A percentile compares a stretch with the other conserved stretches of the same genome.
These are phyloP conservation scores for Odontamblyopus lacepedii DNA, from an alignment of 2,797 vertebrate species.

Conservation along the genomic window DNA sequence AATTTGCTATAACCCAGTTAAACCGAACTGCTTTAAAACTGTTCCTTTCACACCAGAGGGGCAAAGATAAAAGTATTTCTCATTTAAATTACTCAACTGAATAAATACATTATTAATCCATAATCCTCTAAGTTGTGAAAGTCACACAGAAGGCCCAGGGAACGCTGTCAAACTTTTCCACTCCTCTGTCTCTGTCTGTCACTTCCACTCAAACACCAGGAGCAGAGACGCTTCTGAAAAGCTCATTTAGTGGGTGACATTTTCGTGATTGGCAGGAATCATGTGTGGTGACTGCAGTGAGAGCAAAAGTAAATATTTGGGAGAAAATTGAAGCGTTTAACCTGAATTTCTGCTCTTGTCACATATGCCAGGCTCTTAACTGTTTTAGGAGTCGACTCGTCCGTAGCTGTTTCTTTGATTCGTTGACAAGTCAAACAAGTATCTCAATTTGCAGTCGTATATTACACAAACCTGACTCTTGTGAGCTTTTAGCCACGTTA, in stretches of 20 bases:
- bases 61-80: background rate
- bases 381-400: too few relatives aligned
- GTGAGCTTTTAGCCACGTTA: too few relatives aligned
- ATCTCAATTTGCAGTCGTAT: too few relatives aligned
- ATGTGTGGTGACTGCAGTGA: background rate
- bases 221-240: background rate
- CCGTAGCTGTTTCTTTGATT: too few relatives aligned
- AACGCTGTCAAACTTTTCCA: background rate
- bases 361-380: too few relatives aligned
- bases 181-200: background rate
- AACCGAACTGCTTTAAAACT: background rate
- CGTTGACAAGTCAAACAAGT: too few relatives aligned
- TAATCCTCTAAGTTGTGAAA: conserved; percentile 7
- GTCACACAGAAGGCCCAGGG: conserved; percentile 1
- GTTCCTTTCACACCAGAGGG: background rate
- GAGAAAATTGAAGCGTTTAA: background rate
- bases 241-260: conserved; percentile 8
- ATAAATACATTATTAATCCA: background rate
- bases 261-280: conserved; percentile 3
- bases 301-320: background rate
- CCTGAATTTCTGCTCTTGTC: background rate
- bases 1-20: background rate
- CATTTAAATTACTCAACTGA: background rate
- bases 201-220: background rate
- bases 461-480: too few relatives aligned